Evolutionary conservation across 2,113 vertebrate species (phyloP), one percentile per base, ranked within the genome.

Genomic region (Podarcis cretensis): DNA sequence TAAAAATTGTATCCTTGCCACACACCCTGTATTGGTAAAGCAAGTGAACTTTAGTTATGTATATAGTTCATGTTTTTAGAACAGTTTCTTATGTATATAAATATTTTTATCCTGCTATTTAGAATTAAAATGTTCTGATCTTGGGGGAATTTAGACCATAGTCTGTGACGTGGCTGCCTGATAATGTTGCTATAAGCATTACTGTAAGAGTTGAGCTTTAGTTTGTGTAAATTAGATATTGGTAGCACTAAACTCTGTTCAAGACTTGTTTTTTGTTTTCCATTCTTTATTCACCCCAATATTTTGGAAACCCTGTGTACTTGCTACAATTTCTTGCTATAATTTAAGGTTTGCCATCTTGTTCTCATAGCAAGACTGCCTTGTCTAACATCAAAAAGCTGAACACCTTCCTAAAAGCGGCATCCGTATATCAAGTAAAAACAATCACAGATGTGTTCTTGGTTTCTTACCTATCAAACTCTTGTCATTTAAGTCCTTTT

Each of bases 121-220:
- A 90, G 87, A 95, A 91, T 94, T 94, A 94, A 94, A 83, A 76
- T 6, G n/a, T 30, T 59, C 0, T 48, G 68, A 87, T 74, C 40
- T 89, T 40, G 6, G 35, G 25, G 5, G 37, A 71, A 48, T 83
- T 21, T n/a, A 8, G 57, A 20, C 30, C 48, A 80, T 1, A 32
- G 10, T 21, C 0, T 2, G 79, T 43, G 65, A 77, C 21, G 35
- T 63, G 23, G 35, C 14, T 87, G 43, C 18, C 54, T 14, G 68
- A 75, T 30, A 21, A 43, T 54, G 48, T 54, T 54, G 48, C 18
- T 65, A 66, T 63, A 13, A 37, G 23, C 48, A 73, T 20, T 18
- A 12, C 40, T 66, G 23, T 4, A 32, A 20, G 1, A 66, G 12
- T 40, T 40, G 23, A 21, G 32, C 23, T 82, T 65, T 66, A 54